Evolutionary conservation across 2,113 vertebrate species (phyloP), one percentile per base, ranked within the genome.

Genomic region (Daphoenositta chrysoptera): DNA sequence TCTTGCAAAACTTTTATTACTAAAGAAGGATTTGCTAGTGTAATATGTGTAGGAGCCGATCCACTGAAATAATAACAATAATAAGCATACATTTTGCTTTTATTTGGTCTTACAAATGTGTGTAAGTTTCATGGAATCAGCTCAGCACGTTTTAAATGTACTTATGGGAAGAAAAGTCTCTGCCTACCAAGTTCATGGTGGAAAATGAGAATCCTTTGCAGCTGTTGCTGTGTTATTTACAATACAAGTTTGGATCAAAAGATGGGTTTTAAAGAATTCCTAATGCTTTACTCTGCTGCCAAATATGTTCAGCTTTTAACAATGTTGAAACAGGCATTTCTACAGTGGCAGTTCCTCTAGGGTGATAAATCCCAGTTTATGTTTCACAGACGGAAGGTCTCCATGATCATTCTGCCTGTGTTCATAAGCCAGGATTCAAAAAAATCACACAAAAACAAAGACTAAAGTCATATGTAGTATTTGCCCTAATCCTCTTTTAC

Each of bases 361-460:
- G 95, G 90, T 87, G 95, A 97, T 96, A 97, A 96, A 97, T 96
- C 92, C 92, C 78, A 87, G 85, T 91, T 96, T 93, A 92, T 89
- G 84, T 93, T 95, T 84, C 73, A 83, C 69, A 94, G 90, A 90
- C 20, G 0, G 80, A 96, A 96, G 89, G 79, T 90, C 70, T 94
- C 63, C 91, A 42, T 93, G 83, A 87, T 95, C 63, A 44, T 54
- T 94, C 66, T 90, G 93, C 54, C 66, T 93, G 66, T 81, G 70
- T 83, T 96, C n/a, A 1, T 69, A 87, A 87, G 70, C 78, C 89
- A 87, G 78, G 22, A 87, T 72, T 90, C 12, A 21, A 72, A 94
- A 90, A 88, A 68, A 68, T 90, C 45, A 80, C 69, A 90, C 61
- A 90, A 90, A 96, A 68, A 26, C 50, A 65, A 95, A 71, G 69